Conservation (phyloP, 2,113 vertebrate species). For the Leptobrachium leishanense region DNA sequence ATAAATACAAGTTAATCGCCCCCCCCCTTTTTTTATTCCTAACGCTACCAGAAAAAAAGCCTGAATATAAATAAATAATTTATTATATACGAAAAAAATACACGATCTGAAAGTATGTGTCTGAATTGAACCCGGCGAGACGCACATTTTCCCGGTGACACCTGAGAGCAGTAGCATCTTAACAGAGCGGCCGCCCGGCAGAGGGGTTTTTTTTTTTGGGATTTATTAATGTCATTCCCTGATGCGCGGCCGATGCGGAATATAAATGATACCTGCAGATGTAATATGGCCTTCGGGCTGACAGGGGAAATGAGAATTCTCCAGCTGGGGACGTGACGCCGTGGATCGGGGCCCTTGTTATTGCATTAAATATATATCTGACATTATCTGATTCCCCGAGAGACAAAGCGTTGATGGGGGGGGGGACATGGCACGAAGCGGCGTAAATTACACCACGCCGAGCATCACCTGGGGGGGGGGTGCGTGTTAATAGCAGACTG, state of each 20-base stretch:
- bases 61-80: too few species aligned
- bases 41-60: too few species aligned
- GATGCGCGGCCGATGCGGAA: not conserved
- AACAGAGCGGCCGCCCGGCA: not conserved
- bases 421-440: not conserved
- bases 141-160: too few species aligned
- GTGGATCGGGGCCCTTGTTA: not conserved
- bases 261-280: not conserved
- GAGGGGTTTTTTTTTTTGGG: too few species aligned
- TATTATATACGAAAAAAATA: too few species aligned
- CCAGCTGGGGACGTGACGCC: not conserved
- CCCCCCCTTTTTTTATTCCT: too few species aligned
- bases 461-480: not conserved
- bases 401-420: constrained; percentile 25
- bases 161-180: not conserved
- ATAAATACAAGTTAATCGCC: too few species aligned
- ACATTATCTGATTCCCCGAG: constrained; percentile 7
- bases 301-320: not conserved
- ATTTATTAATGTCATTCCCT: not conserved
- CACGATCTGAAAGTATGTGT: too few species aligned
- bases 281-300: not conserved
- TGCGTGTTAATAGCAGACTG: constrained; percentile 21
- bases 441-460: constrained; percentile 21
- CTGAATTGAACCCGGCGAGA: too few species aligned
- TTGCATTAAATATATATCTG: constrained; percentile 21